Base-by-base conservation (phyloP, 2,888 invertebrate genomes). In the Schizotus pectinicornis region DNA sequence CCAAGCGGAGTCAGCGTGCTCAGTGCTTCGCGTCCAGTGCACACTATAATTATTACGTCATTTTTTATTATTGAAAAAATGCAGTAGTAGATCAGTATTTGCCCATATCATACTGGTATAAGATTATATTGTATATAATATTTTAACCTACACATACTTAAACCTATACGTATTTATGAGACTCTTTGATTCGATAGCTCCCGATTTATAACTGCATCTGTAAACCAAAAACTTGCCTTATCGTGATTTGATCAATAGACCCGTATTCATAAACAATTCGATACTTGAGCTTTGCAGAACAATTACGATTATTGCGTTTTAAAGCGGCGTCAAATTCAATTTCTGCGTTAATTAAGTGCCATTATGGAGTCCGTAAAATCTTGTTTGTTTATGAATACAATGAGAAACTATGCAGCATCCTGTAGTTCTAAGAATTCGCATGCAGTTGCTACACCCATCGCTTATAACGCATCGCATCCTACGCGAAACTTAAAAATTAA, bases 51-150 rank as follows among this genome's bases (percentile, higher is more conserved):
- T 68, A 65, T 59, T 63, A 56, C 57, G 58, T 59, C 63, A 68
- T 65, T 67, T 67, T 64, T 69, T 63, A 61, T 60, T 64, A 14
- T 56, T 22, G 31, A 56, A 52, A 59, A 63, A 65, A 62, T 64
- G 61, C 59, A 49, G 61, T 59, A 64, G 62, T 54, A 59, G 50
- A 61, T 62, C 66, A 66, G 65, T 67, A 67, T 68, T 65, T 64
- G 54, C 56, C 63, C 60, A 60, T 63, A 56, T 62, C 60, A 64
- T 62, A 63, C 63, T 62, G 64, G 63, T 61, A 59, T 56, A 52
- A 57, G 41, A 54, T 45, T 50, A 47, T 62, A 54, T 60, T 62
- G 64, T 66, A 64, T 51, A 66, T 64, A 64, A 58, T 60, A 41
- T 50, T 59, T 54, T 56, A 62, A 60, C 60, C 51, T 42, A 35